A percentile compares a stretch with the other conserved stretches of the same genome.
These are phyloP conservation scores for Microplitis mediator DNA, from an alignment of 1,140 invertebrate species.

Conservation along the genomic window DNA sequence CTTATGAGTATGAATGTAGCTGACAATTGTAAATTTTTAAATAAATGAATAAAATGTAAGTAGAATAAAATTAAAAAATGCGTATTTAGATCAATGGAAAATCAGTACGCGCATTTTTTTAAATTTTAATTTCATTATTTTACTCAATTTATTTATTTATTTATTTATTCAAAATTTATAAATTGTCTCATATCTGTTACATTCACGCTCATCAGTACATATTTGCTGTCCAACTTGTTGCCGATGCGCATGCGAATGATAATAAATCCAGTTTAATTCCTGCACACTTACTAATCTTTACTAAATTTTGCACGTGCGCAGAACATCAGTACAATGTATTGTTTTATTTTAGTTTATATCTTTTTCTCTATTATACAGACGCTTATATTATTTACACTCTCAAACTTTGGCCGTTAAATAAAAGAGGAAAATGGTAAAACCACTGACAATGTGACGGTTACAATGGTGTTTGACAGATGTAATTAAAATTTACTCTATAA, in stretches of 20 bases:
- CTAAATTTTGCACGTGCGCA: constrained; percentile 6
- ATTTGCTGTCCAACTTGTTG: constrained; percentile 13
- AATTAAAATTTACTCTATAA: not conserved
- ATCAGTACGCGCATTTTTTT: too few relatives aligned
- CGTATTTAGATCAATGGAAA: too few relatives aligned
- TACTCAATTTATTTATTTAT: too few relatives aligned
- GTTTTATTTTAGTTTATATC: not conserved
- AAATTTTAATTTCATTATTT: too few relatives aligned
- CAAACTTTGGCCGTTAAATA: not conserved
- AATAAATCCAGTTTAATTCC: not conserved
- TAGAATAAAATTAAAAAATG: too few relatives aligned
- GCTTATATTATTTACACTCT: not conserved
- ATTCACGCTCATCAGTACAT: too few relatives aligned
- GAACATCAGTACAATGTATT: not conserved
- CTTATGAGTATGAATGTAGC: too few relatives aligned
- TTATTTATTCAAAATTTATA: too few relatives aligned
- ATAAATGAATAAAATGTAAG: too few relatives aligned
- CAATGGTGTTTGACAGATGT: constrained; percentile 19
- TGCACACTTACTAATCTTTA: constrained; percentile 2
- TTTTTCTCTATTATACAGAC: not conserved
- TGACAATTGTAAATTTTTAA: too few relatives aligned
- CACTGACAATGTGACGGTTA: not conserved
- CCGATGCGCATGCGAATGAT: not conserved
- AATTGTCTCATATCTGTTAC: too few relatives aligned
- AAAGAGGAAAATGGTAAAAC: constrained; percentile 11